phyloP scores from a whole-genome alignment of 2,113 vertebrate genomes.

The Spea multiplicata region DNA sequence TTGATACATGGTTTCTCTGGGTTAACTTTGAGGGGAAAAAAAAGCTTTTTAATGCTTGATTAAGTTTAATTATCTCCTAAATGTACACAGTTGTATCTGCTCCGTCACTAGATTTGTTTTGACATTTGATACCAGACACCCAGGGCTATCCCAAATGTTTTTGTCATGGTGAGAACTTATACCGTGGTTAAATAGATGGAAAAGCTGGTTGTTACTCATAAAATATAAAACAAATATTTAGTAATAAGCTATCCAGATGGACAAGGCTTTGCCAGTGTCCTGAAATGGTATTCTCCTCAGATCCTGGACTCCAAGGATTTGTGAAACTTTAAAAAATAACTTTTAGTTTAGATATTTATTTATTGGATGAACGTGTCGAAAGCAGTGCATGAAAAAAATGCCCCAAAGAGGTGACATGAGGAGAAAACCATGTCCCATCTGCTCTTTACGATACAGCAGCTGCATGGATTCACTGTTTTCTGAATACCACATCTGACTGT shows the following conservation, averaged over 20 bases:
- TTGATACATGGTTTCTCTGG: slow-evolving; percentile 31
- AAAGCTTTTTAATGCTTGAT: slow-evolving; percentile 18
- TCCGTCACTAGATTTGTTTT: slow-evolving; percentile 27
- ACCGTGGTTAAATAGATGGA: neutral
- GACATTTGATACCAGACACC: slow-evolving; percentile 34
- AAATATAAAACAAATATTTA: slow-evolving; percentile 2
- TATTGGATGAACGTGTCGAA: slow-evolving; percentile 1
- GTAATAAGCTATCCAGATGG: neutral
- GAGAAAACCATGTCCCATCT: slow-evolving; percentile 40
- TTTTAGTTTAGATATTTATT: slow-evolving; percentile 1
- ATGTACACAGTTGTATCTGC: slow-evolving; percentile 7
- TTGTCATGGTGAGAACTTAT: slow-evolving; percentile 4
- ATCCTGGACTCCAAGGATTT: neutral
- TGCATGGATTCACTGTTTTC: slow-evolving; percentile 35
- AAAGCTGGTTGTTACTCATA: neutral
- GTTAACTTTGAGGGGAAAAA: slow-evolving; percentile 29
- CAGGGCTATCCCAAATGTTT: slow-evolving; percentile 26
- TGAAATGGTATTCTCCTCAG: neutral
- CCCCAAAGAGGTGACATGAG: slow-evolving; percentile 35
- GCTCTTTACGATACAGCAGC: slow-evolving; percentile 44
- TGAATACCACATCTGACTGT: slow-evolving; percentile 33
- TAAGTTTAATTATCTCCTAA: slow-evolving; percentile 26
- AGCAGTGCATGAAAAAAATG: slow-evolving; percentile 14
- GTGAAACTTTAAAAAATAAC: neutral
- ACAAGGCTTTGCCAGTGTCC: neutral